Base-by-base conservation (phyloP, 2,888 invertebrate genomes). In the Caenorhabditis macrosperma region DNA sequence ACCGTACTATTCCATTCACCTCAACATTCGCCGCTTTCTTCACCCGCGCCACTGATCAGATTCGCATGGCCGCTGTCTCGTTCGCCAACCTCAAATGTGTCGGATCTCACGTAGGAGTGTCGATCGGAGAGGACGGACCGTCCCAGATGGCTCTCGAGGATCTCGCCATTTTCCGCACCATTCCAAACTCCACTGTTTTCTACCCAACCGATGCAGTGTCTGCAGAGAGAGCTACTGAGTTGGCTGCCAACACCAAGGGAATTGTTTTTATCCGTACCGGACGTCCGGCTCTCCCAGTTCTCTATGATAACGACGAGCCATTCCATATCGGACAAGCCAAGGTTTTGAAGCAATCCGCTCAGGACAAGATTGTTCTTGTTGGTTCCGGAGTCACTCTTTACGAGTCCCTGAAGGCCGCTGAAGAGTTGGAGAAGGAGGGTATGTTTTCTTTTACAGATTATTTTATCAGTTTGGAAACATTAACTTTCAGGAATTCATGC, bases 101-200 rank as follows among this genome's bases (percentile, higher is more conserved):
- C 78, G 90, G 90, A 22, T 98, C 98, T 0, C 99, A 99, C 92
- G 96, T 96, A 91, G 99, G 99, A 50, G 95, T 97, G 24, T 96
- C 96, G 90, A 99, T 99, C 92, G 99, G 90, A 59, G 89, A 90
- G 54, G 90, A 90, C 83, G 91, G 89, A 55, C 98, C 99, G 20
- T 96, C 96, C 71, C 99, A 99, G 93, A 99, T 99, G 99, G 99
- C 96, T 4, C 93, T 99, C n/a, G 99, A 99, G 92, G 99, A 99
- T 92, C 91, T 99, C 75, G 95, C 96, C 0, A 93, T 99, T 93
- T 99, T 99, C 94, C 93, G 98, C 48, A 92, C 95, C 4, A 93
- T 99, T 83, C 96, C 97, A 66, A 92, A 92, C n/a, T 91, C 93
- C 38, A 93, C 93, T 2, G 93, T 94, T 17, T 94, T 94, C 91